Evolutionary conservation across 2,797 vertebrate species (phyloP), one percentile per base, ranked within the genome.

Genomic region (Coendou prehensilis): DNA sequence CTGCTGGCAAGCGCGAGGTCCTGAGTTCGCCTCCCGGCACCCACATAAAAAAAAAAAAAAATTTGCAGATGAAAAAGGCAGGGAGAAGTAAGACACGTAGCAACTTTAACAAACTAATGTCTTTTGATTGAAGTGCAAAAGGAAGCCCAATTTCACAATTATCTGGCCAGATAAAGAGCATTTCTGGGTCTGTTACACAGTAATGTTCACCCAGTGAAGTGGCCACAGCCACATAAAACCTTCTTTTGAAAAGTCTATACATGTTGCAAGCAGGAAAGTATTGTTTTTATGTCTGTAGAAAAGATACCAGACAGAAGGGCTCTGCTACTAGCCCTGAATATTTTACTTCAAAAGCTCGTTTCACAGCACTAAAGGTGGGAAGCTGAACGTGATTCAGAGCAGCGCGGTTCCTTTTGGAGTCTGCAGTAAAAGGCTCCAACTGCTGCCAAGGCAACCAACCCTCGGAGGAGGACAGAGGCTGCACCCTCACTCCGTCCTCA

Each of bases 391-490:
- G 41, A 64, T 23, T 92, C 54, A 85, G 47, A 95, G 90, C 75
- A 78, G 67, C 52, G 15, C 52, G 54, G 78, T 71, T 83, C 52
- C 56, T 54, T 85, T 56, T 95, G 92, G 89, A 78, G 50, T 97
- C 64, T 67, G 56, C 67, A 37, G 59, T 33, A 57, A 83, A 97
- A 54, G 79, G 69, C 37, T 92, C 78, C 61, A 85, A 45, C 63
- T 93, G 97, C 87, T 98, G 87, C 80, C 94, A 96, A 97, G 94
- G 98, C 97, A 98, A 97, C 97, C 17, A 50, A 76, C 84, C 52
- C 79, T 82, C 82, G 75, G 80, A 57, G 54, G 6, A 0, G 91
- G 89, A 57, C 56, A 63, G 71, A 57, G 93, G 87, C 92, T 91
- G 76, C 52, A 87, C 23, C 1, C 0, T 41, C 57, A 81, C 26